Evolutionary conservation across 2,888 invertebrate species (phyloP).

Genomic region (Dendrolimus pini): DNA sequence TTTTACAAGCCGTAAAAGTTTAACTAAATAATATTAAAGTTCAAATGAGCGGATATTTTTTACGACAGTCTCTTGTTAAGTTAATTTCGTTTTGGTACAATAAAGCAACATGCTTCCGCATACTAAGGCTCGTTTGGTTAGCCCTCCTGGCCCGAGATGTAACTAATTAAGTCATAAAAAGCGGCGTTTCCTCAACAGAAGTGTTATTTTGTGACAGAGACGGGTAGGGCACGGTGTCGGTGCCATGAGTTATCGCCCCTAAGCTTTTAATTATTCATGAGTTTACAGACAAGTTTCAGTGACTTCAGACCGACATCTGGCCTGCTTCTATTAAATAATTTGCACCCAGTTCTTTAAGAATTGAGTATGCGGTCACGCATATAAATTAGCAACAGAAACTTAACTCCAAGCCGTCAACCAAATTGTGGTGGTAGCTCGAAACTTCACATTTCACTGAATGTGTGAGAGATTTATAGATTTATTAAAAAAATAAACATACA

Average conservation of each 20-base stretch:
- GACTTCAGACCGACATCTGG: conserved; percentile 54
- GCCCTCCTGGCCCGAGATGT: conserved; percentile 41
- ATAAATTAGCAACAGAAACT: conserved; percentile 16
- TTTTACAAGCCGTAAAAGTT: no score
- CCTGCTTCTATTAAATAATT: conserved; percentile 56
- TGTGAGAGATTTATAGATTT: no score
- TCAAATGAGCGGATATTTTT: conserved; percentile 10
- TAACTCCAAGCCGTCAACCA: no score
- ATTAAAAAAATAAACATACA: no score
- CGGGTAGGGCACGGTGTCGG: conserved; percentile 16
- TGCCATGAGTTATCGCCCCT: conserved; percentile 56
- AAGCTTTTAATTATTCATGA: conserved; percentile 70
- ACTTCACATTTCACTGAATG: no score
- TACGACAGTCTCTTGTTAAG: conserved; percentile 31
- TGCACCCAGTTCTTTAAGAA: conserved; percentile 45
- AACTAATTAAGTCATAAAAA: conserved; percentile 68
- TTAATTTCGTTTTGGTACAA: conserved; percentile 39
- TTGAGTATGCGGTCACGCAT: conserved; percentile 29
- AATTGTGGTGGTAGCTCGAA: no score
- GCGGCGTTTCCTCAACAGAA: conserved; percentile 44
- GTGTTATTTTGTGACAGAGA: conserved; percentile 47
- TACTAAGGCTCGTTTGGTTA: conserved; percentile 21
- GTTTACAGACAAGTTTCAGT: conserved; percentile 48
- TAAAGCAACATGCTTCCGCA: conserved; percentile 38
- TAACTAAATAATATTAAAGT: no score